Evolutionary conservation across 2,888 invertebrate genomes (phyloP), one percentile per base, ranked within the genome.

Genomic region (Rhamnusium bicolor): DNA sequence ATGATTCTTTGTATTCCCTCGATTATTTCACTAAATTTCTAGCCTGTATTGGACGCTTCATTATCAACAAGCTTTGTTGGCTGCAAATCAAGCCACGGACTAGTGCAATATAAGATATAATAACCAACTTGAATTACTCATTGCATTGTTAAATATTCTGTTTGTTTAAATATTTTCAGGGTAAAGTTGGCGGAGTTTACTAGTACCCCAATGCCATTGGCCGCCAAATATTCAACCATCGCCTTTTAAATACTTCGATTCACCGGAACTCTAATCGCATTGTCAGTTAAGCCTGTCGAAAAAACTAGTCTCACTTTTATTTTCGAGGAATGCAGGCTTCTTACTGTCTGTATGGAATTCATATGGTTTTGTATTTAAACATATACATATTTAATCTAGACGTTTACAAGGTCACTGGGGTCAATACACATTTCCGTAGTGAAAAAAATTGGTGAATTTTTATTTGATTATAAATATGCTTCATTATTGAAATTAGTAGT

Each of bases 191-290:
- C 12, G 21, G 40, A 67, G 46, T 67, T 67, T 67, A 16, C 67
- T 5, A 71, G 74, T 69, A 65, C 18, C 66, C 71, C 72, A 74
- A 76, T 79, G 79, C 76, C 81, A 81, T 80, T 78, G 79, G 75
- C 79, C 81, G 81, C 79, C 79, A 79, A 81, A 80, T 77, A 81
- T 79, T 75, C 73, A 61, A 67, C 72, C 71, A 62, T 73, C 78
- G 70, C 75, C 74, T 75, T 76, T 76, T 74, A 75, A 73, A 75
- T 73, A 69, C 68, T 70, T 56, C 72, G 69, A 54, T 72, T 72
- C 75, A 73, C 72, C 78, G 74, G 78, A 78, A 78, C 75, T 54
- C 67, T 71, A 71, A 66, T 71, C 65, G 47, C 47, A 71, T 71
- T 66, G 58, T 54, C 56, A 40, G 56, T 67, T 56, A 46, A 56